Base-by-base conservation (phyloP, 2,797 vertebrate species). In the Perodicticus potto region DNA sequence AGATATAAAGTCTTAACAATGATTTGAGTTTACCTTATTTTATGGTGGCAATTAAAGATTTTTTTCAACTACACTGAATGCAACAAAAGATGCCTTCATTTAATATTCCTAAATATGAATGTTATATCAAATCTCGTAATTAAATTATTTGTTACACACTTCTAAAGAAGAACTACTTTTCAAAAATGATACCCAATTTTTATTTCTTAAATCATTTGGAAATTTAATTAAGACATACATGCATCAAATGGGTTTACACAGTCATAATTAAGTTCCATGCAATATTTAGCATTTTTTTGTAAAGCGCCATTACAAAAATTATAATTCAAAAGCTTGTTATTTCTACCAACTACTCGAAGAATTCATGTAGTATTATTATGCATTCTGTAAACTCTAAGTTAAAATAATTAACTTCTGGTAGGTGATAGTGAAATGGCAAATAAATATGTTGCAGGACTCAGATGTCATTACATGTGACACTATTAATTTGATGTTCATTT, bases 351-450 rank as follows among this genome's bases (percentile, higher is more conserved):
- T 19, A 45, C 80, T 74, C 76, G 34, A 90, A 8, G 29, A 85
- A 72, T 57, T 49, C 43, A 25, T 78, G 37, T 63, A 85, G 65
- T 45, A 76, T 32, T 82, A 74, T 74, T 78, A 63, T 94, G 25
- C 45, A 87, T 88, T 91, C 72, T 96, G 29, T 89, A 96, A 95
- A 74, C 69, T 72, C 70, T 81, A 78, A 53, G 63, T 61, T 89
- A 81, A 96, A 93, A 92, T 80, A 96, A 94, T 95, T 89, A 93
- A 92, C 87, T 95, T 86, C 45, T 76, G 29, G 63, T 85, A 92
- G 29, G 57, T 34, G 40, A 86, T 3, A 78, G 80, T 72, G 23
- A 77, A 83, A 59, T 81, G 22, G 14, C 96, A 89, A 89, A 96
- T 87, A 92, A 96, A 92, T 40, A 65, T 27, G 53, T 59, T 7